Base-by-base conservation (phyloP, 1,140 invertebrate species). In the Drosophila miranda region DNA sequence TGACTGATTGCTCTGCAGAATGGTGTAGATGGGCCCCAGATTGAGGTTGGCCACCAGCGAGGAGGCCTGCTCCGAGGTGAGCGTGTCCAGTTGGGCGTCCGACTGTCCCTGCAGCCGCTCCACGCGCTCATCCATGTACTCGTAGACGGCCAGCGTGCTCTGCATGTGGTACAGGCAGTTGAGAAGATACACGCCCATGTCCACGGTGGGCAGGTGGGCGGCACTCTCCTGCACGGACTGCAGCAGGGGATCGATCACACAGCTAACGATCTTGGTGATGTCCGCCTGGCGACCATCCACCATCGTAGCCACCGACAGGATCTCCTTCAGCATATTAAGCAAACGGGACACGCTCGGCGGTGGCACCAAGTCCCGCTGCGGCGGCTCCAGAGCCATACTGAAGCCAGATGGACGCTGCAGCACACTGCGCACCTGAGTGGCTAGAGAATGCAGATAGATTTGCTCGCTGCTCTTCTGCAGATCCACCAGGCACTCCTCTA, bases 151-250 rank as follows among this genome's bases (percentile, higher is more conserved):
- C 26, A 99, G 91, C 4, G 97, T 97, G 19, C 96, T 96, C 80
- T 98, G 95, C 91, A 99, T 98, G 58, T 96, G 94, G 91, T 99
- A 96, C 78, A 99, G 94, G 88, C 97, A 99, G 92, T 99, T 99
- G 3, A 99, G 92, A 83, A 98, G 93, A 91, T 99, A 99, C 0
- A 98, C 97, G 38, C 98, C 97, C 96, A 98, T 98, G 83, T 99
- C 98, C 19, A 96, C 94, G 2, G 96, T 95, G 64, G 96, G 96
- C 43, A 99, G 91, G 84, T 97, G 94, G n/a, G 97, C 96, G 11
- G 97, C 98, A 63, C 97, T 97, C 89, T 99, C 95, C 91, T 97
- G 97, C 26, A 99, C 95, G 72, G 97, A 96, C 93, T 98, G 95
- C 54, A 99, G 91, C 46, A 99, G 90, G 7, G 98, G 98, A 90